Base-by-base conservation (phyloP, 2,113 vertebrate species). In the Cnemophilus loriae region DNA sequence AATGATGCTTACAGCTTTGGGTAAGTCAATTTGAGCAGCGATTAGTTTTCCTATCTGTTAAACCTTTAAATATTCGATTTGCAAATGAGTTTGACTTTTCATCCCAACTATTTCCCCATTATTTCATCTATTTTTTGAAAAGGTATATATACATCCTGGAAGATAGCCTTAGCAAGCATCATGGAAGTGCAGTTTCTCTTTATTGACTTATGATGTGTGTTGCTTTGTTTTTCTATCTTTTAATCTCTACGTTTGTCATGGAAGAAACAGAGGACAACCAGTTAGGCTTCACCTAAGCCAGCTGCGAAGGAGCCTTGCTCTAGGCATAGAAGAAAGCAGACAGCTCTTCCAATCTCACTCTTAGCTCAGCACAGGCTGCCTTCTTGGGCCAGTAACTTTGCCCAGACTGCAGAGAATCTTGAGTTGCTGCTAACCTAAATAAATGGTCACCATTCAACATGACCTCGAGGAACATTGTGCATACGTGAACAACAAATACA, bases 51-150 rank as follows among this genome's bases (percentile, higher is more conserved):
- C 53, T 79, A 39, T 76, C 63, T 63, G 41, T 69, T 87, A 87
- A 76, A 84, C n/a, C 50, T 91, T 65, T 78, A 83, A 89, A 91
- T 75, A 76, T 71, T 94, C 93, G 75, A 73, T 76, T 92, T 92
- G 70, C n/a, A 93, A 91, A 81, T 64, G 28, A 11, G 26, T 65
- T 37, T 67, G 83, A 80, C 61, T 77, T 86, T 67, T 61, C 26
- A 76, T 90, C 35, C 50, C 57, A 89, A 39, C 44, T 37, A 47
- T 35, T 35, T 60, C 37, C 20, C 35, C n/a, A 46, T 73, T 68
- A 70, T 74, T 77, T 85, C 21, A 83, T 44, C 28, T 73, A 13
- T 21, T 70, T 94, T 77, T 78, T 18, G 27, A 8, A 42, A 57
- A 61, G 26, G 74, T 50, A 27, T 30, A 57, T 10, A 37, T 39